A percentile compares a stretch with the other conserved stretches of the same genome.
Evolutionary conservation across 2,113 vertebrate species (phyloP).

Genomic region (Pangasianodon hypophthalmus): DNA sequence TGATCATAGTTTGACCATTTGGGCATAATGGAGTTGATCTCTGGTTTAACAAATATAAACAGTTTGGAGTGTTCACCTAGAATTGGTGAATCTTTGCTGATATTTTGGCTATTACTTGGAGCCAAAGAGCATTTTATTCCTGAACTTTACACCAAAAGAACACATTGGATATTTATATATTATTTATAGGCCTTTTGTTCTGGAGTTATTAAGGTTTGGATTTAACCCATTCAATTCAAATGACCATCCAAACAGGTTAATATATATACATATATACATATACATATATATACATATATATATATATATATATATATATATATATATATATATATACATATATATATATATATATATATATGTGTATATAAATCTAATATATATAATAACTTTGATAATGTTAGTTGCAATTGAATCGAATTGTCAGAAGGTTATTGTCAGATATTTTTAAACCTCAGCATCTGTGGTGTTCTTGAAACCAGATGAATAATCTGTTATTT

Average conservation of each 20-base stretch:
- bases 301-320: too few species aligned
- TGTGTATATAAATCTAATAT: neutral
- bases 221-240: neutral
- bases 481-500: neutral
- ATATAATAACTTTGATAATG: neutral
- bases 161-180: neutral
- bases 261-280: too few species aligned
- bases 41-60: neutral
- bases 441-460: slow-evolving; percentile 8
- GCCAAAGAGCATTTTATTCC: neutral
- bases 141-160: neutral
- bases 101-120: neutral
- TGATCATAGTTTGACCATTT: neutral
- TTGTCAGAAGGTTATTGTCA: neutral
- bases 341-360: too few species aligned
- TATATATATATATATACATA: too few species aligned
- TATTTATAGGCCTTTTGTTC: neutral
- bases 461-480: neutral
- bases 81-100: neutral
- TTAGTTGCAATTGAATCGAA: neutral
- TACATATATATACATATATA: too few species aligned
- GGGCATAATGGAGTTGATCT: neutral
- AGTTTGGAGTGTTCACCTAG: neutral
- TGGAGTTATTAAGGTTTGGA: neutral
- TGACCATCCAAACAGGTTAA: neutral